These are phyloP conservation scores for Drosophila grimshawi DNA, from an alignment of 1,140 invertebrate genomes.

Conservation along the genomic window DNA sequence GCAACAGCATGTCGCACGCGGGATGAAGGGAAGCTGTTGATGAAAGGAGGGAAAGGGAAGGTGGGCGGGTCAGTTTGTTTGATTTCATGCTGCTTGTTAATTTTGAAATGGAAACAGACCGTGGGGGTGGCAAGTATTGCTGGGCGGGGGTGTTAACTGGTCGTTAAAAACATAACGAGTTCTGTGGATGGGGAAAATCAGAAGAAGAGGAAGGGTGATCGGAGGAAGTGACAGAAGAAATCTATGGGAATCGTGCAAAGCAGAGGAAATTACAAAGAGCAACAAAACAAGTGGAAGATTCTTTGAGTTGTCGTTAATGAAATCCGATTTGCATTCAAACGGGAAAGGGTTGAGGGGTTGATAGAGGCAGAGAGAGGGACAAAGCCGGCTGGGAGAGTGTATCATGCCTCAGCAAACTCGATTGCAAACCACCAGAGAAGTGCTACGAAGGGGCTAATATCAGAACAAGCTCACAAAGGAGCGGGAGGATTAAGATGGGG, in stretches of 20 bases:
- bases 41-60: not conserved
- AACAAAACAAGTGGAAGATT: constrained; percentile 54
- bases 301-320: constrained; percentile 75
- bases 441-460: not conserved
- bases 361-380: not conserved
- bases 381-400: not conserved
- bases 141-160: constrained; percentile 58
- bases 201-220: not conserved
- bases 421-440: constrained; percentile 33
- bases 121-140: not conserved
- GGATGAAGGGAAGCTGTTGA: not conserved
- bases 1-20: constrained; percentile 46
- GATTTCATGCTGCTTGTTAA: constrained; percentile 71
- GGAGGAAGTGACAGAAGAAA: constrained; percentile 19
- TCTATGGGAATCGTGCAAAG: constrained; percentile 13
- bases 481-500: not conserved
- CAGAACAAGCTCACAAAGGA: not conserved
- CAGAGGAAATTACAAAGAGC: constrained; percentile 33
- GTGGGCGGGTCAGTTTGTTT: constrained; percentile 68
- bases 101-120: constrained; percentile 55
- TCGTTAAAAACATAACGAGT: constrained; percentile 68
- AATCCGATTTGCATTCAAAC: constrained; percentile 68
- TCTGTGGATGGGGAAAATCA: constrained; percentile 7
- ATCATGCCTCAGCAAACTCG: constrained; percentile 28
- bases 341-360: not conserved